phyloP scores from a whole-genome alignment of 2,113 vertebrate genomes.

The Zeus faber region DNA sequence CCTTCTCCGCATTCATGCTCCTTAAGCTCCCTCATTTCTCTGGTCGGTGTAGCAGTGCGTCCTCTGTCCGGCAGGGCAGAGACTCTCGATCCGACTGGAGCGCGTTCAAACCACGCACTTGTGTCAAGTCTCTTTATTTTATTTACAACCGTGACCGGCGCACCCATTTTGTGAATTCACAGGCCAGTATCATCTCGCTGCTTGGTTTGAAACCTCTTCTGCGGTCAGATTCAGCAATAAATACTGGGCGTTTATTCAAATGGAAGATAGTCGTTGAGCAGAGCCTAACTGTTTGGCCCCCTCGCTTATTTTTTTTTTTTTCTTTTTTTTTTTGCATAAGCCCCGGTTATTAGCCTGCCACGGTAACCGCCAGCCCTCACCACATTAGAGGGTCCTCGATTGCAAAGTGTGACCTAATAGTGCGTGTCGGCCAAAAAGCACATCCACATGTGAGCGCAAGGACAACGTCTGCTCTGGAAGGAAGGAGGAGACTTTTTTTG shows the following conservation, averaged over 20 bases:
- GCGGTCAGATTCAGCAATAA: slow-evolving; percentile 25
- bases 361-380: slow-evolving; percentile 14
- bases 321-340: slow-evolving; percentile 15
- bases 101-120: slow-evolving; percentile 1
- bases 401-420: slow-evolving; percentile 28
- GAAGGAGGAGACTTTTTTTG: not conserved
- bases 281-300: not conserved
- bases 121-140: slow-evolving; percentile 9
- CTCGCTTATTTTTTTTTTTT: too few relatives aligned
- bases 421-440: slow-evolving; percentile 22
- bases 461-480: not conserved
- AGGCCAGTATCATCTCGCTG: slow-evolving; percentile 14
- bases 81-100: too few relatives aligned
- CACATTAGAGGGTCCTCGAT: slow-evolving; percentile 30
- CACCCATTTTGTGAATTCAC: not conserved
- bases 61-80: too few relatives aligned
- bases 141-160: slow-evolving; percentile 9
- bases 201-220: slow-evolving; percentile 3
- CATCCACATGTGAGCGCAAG: slow-evolving; percentile 11
- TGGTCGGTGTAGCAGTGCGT: too few relatives aligned
- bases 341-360: slow-evolving; percentile 23
- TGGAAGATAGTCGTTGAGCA: not conserved
- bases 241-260: slow-evolving; percentile 11
- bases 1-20: not conserved
- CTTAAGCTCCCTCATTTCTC: too few relatives aligned